A percentile compares a stretch with the other conserved stretches of the same genome.
phyloP scores from a whole-genome alignment of 2,113 vertebrate species.

The Pimephales promelas region DNA sequence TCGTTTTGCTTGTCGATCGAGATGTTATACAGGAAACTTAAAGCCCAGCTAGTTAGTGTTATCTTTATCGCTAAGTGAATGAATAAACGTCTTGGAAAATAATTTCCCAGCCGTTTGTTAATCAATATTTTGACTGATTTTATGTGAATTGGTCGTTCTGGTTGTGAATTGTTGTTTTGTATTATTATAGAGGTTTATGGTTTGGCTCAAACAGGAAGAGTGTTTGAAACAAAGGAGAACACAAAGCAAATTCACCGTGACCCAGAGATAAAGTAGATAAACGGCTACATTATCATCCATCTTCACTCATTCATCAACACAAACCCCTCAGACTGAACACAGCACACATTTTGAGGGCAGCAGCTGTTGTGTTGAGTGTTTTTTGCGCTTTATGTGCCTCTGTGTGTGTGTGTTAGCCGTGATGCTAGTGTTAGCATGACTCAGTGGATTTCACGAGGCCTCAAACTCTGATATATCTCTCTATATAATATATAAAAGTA shows the following conservation, averaged over 20 bases:
- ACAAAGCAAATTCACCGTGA: constrained; percentile 12
- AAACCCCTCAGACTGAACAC: neutral
- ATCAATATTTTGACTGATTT: neutral
- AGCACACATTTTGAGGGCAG: rapidly evolving
- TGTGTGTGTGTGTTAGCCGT: constrained; percentile 29
- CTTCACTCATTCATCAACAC: neutral
- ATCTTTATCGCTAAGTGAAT: neutral
- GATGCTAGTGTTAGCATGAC: constrained; percentile 75
- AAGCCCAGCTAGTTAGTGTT: neutral
- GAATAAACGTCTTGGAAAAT: neutral
- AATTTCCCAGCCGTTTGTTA: neutral
- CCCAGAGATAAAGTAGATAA: neutral
- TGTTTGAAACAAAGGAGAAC: constrained; percentile 50
- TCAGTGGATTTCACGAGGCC: constrained; percentile 82
- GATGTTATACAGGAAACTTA: neutral
- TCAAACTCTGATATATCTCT: constrained; percentile 54
- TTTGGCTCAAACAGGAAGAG: constrained; percentile 41
- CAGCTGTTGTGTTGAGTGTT: neutral
- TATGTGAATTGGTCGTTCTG: neutral
- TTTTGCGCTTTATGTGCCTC: neutral
- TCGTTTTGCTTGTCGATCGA: neutral
- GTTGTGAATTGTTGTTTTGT: neutral
- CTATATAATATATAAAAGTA: neutral
- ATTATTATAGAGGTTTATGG: no score
- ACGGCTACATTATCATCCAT: neutral